Percentiles rank a stretch among this genome's conserved stretches.
phyloP scores from a whole-genome alignment of 2,113 vertebrate species.

The Dicaeum eximium region DNA sequence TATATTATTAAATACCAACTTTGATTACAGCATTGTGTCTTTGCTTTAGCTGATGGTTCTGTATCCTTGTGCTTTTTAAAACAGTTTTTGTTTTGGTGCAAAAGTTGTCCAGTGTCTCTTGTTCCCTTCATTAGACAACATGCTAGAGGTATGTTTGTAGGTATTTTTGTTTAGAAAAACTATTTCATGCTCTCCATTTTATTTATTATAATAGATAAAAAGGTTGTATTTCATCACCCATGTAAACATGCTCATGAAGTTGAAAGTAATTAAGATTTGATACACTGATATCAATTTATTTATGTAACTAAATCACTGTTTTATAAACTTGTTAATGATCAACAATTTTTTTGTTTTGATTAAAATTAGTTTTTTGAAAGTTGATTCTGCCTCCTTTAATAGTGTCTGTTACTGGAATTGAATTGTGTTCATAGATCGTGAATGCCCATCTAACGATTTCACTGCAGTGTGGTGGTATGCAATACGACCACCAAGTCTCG shows the following conservation, averaged over 20 bases:
- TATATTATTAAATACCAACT: slow-evolving; percentile 91
- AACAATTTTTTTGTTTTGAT: slow-evolving; percentile 96
- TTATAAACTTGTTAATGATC: slow-evolving; percentile 99
- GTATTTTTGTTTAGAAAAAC: slow-evolving; percentile 91
- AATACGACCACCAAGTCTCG: neutral
- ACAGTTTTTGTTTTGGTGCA: slow-evolving; percentile 89
- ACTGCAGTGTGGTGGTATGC: neutral
- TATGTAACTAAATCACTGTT: slow-evolving; percentile 99
- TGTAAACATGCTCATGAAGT: slow-evolving; percentile 96
- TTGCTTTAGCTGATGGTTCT: slow-evolving; percentile 98
- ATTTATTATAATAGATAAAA: slow-evolving; percentile 96
- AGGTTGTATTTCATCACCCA: slow-evolving; percentile 95
- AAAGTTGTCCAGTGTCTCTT: slow-evolving; percentile 94
- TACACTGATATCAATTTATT: slow-evolving; percentile 99
- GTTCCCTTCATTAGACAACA: slow-evolving; percentile 89
- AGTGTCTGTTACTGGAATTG: slow-evolving; percentile 30
- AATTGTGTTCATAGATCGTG: neutral
- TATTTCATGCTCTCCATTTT: slow-evolving; percentile 88
- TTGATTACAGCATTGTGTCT: slow-evolving; percentile 97
- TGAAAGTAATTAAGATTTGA: slow-evolving; percentile 99
- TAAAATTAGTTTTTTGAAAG: slow-evolving; percentile 98
- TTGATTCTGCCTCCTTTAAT: slow-evolving; percentile 79
- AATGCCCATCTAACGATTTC: neutral
- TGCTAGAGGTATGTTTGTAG: slow-evolving; percentile 94
- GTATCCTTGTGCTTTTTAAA: slow-evolving; percentile 93